phyloP scores from a whole-genome alignment of 2,797 vertebrate species.

The Micropoecilia bifurca region DNA sequence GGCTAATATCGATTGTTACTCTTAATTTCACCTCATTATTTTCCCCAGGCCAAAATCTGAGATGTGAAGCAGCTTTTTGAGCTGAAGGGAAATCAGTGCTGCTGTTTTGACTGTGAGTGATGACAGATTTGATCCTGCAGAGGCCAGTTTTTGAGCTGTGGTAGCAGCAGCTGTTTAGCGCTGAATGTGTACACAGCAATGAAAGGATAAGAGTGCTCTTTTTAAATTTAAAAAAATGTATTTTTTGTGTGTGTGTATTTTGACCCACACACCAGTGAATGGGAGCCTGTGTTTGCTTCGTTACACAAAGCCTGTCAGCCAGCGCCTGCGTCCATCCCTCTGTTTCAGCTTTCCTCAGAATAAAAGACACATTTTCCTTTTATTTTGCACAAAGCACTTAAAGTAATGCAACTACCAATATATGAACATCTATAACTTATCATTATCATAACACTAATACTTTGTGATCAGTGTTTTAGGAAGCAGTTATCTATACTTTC shows the following conservation, averaged over 20 bases:
- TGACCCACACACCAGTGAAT: conserved; percentile 57
- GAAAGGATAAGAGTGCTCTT: conserved; percentile 12
- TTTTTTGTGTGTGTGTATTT: conserved; percentile 68
- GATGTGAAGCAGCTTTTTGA: conserved; percentile 38
- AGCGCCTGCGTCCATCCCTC: conserved; percentile 7
- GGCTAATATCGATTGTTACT: not conserved
- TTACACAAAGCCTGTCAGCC: conserved; percentile 58
- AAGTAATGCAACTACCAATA: conserved; percentile 46
- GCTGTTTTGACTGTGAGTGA: conserved; percentile 43
- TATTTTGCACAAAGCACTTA: conserved; percentile 82
- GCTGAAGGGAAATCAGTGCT: conserved; percentile 38
- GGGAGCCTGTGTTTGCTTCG: conserved; percentile 52
- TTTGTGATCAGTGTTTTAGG: conserved; percentile 52
- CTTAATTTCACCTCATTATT: not conserved
- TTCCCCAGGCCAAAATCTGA: conserved; percentile 28
- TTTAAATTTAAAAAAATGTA: conserved; percentile 38
- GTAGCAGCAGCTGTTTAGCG: conserved; percentile 59
- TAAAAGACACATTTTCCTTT: conserved; percentile 44
- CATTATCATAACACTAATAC: conserved; percentile 17
- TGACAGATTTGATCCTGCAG: conserved; percentile 24
- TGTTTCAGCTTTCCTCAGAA: conserved; percentile 42
- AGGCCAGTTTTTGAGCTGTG: conserved; percentile 46
- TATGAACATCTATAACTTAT: conserved; percentile 28
- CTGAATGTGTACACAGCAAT: conserved; percentile 53
- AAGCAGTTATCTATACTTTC: conserved; percentile 25